Evolutionary conservation across 2,888 invertebrate species (phyloP).

Genomic region (Harpalus rubripes): DNA sequence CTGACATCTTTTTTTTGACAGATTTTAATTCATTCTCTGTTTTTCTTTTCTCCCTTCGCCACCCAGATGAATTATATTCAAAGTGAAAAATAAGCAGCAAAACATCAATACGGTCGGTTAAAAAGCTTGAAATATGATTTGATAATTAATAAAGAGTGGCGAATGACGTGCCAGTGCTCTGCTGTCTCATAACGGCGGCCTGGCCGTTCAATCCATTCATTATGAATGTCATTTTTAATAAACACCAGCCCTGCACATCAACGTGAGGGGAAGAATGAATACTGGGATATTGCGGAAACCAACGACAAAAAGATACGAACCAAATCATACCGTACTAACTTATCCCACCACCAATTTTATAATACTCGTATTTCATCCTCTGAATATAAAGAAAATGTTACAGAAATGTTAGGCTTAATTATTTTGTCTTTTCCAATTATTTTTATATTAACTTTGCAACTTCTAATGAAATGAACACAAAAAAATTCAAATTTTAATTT

Average conservation of each 20-base stretch:
- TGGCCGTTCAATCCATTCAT: slow-evolving; percentile 48
- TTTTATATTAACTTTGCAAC: too few species aligned
- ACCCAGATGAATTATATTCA: neutral
- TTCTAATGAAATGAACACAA: too few species aligned
- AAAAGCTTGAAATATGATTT: slow-evolving; percentile 46
- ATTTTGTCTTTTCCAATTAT: too few species aligned
- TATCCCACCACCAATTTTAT: neutral
- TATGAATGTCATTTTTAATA: slow-evolving; percentile 61
- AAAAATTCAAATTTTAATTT: too few species aligned
- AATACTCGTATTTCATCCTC: too few species aligned
- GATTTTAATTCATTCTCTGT: slow-evolving; percentile 7
- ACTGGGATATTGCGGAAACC: slow-evolving; percentile 23
- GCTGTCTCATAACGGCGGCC: slow-evolving; percentile 43
- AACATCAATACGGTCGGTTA: slow-evolving; percentile 26
- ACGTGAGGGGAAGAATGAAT: slow-evolving; percentile 29
- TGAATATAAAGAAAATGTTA: too few species aligned
- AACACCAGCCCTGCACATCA: slow-evolving; percentile 46
- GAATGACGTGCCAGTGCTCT: slow-evolving; percentile 40
- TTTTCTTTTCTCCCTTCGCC: neutral
- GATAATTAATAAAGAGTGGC: slow-evolving; percentile 51
- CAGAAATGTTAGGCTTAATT: too few species aligned
- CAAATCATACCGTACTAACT: neutral
- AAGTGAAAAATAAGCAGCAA: slow-evolving; percentile 44
- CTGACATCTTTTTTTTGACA: neutral
- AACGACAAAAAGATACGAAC: neutral